These are phyloP conservation scores for Eretmochelys imbricata DNA, from an alignment of 2,113 vertebrate genomes.

Conservation along the genomic window DNA sequence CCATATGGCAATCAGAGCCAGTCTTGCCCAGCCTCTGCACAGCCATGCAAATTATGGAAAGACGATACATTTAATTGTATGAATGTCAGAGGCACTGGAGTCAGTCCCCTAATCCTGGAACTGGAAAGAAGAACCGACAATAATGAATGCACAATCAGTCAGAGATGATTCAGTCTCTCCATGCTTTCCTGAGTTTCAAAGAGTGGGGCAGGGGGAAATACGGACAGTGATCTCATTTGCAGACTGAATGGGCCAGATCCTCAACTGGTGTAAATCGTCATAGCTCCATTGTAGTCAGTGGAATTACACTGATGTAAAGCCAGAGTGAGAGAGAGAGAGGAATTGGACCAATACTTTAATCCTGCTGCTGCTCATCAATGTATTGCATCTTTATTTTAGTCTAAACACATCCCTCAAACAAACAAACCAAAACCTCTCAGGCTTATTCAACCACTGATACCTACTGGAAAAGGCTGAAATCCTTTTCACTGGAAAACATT, in stretches of 20 bases:
- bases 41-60: constrained; percentile 27
- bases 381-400: background rate
- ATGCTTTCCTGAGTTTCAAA: background rate
- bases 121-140: constrained; percentile 46
- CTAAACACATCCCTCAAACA: background rate
- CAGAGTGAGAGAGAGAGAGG: background rate
- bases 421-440: background rate
- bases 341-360: background rate
- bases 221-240: constrained; percentile 5
- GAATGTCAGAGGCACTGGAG: constrained; percentile 10
- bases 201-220: background rate
- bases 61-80: constrained; percentile 21
- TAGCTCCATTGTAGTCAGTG: background rate
- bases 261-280: background rate
- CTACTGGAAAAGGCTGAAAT: background rate
- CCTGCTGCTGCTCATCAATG: background rate
- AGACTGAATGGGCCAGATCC: background rate
- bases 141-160: background rate
- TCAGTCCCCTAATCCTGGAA: constrained; percentile 14
- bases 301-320: background rate
- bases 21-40: background rate
- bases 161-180: constrained; percentile 26
- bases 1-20: background rate
- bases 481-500: background rate
- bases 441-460: background rate